These are phyloP conservation scores for Myrmophylax atrothorax DNA, from an alignment of 2,113 vertebrate genomes.

Conservation along the genomic window DNA sequence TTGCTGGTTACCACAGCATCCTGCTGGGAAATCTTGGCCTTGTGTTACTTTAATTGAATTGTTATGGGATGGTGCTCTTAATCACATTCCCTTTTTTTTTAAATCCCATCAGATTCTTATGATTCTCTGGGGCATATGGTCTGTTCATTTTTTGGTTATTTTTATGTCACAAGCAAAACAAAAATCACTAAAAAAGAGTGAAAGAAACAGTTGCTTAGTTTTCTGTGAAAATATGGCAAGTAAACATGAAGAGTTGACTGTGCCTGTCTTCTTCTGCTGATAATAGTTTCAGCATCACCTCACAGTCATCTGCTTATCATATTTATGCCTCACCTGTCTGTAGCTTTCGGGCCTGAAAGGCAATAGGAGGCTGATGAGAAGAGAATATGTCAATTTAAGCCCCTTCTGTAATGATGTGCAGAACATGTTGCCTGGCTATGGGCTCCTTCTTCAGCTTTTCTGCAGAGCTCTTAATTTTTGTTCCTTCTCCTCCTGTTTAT, in stretches of 20 bases:
- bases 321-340: neutral
- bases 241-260: neutral
- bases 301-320: neutral
- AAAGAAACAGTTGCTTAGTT: neutral
- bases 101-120: neutral
- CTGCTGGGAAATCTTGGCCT: conserved; percentile 33
- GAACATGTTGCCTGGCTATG: neutral
- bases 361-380: neutral
- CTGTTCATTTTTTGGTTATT: neutral
- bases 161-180: neutral
- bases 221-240: neutral
- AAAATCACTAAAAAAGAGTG: neutral
- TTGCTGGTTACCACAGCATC: neutral
- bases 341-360: neutral
- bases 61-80: neutral
- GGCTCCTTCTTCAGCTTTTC: neutral
- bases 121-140: neutral
- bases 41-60: conserved; percentile 1
- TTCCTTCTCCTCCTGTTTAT: neutral
- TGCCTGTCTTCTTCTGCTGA: neutral
- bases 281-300: neutral
- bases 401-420: neutral
- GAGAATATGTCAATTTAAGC: neutral
- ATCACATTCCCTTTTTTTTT: neutral
- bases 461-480: neutral